Evolutionary conservation across 2,113 vertebrate species (phyloP).

Genomic region (Malurus elegans): DNA sequence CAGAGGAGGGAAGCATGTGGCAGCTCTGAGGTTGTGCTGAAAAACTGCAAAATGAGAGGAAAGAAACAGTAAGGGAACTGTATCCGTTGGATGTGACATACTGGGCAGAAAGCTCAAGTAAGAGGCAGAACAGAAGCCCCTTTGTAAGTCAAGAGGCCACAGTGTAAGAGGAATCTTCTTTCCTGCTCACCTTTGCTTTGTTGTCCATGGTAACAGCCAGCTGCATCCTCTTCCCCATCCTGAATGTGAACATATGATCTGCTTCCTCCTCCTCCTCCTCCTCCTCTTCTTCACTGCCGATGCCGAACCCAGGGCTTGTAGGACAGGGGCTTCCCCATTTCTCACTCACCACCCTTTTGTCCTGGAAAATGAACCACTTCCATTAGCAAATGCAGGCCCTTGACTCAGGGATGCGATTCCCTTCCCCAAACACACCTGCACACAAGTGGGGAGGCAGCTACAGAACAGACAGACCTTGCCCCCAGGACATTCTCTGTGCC

Average conservation of each 20-base stretch:
- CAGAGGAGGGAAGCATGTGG: background rate
- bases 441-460: background rate
- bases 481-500: background rate
- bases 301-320: conserved; percentile 22
- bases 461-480: background rate
- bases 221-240: conserved; percentile 85
- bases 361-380: conserved; percentile 68
- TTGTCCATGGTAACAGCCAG: conserved; percentile 89
- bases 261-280: conserved; percentile 62
- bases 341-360: conserved; percentile 86
- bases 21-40: background rate
- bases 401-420: background rate
- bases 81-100: accelerated
- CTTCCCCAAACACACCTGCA: conserved; percentile 41
- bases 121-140: background rate
- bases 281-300: conserved; percentile 67
- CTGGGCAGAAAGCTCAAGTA: background rate
- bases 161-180: background rate
- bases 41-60: background rate
- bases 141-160: background rate
- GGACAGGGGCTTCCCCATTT: conserved; percentile 68
- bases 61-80: background rate
- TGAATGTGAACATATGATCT: conserved; percentile 68
- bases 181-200: conserved; percentile 84
- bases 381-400: background rate